phyloP scores from a whole-genome alignment of 2,797 vertebrate species.

The Acrossocheilus wenchowensis region DNA sequence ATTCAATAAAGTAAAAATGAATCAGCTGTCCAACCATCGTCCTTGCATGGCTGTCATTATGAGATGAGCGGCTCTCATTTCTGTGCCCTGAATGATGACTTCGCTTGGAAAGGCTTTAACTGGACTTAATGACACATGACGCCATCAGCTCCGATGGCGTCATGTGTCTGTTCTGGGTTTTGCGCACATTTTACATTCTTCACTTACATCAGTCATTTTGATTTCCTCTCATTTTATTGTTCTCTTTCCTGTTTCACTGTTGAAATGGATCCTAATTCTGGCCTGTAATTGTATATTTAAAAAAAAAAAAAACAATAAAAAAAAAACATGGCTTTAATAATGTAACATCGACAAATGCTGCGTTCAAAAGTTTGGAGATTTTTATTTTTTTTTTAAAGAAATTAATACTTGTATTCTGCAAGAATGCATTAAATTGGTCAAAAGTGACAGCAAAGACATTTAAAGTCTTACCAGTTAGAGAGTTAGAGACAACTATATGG shows the following conservation, averaged over 20 bases:
- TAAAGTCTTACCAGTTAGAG: neutral
- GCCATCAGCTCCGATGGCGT: conserved; percentile 78
- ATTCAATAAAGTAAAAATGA: conserved; percentile 17
- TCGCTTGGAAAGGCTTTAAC: conserved; percentile 76
- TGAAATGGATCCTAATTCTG: neutral
- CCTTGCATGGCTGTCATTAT: neutral
- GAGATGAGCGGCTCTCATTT: conserved; percentile 79
- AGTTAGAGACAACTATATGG: neutral
- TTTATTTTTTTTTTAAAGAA: no score
- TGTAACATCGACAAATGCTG: neutral
- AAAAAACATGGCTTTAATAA: neutral
- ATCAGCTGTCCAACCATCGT: neutral
- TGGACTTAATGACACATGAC: conserved; percentile 89
- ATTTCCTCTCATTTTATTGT: conserved; percentile 66
- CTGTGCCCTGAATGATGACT: conserved; percentile 64
- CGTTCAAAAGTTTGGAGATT: neutral
- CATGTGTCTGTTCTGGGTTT: conserved; percentile 79
- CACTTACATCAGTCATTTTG: conserved; percentile 71
- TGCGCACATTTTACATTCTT: conserved; percentile 72
- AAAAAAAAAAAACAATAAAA: neutral
- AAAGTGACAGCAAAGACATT: neutral
- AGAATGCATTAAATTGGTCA: neutral
- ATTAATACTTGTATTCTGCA: neutral
- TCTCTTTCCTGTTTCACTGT: conserved; percentile 58
- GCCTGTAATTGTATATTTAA: neutral